Percentiles rank a stretch among this genome's conserved stretches.
These are phyloP conservation scores for Erethizon dorsatum DNA, from an alignment of 2,797 vertebrate genomes.

Conservation along the genomic window DNA sequence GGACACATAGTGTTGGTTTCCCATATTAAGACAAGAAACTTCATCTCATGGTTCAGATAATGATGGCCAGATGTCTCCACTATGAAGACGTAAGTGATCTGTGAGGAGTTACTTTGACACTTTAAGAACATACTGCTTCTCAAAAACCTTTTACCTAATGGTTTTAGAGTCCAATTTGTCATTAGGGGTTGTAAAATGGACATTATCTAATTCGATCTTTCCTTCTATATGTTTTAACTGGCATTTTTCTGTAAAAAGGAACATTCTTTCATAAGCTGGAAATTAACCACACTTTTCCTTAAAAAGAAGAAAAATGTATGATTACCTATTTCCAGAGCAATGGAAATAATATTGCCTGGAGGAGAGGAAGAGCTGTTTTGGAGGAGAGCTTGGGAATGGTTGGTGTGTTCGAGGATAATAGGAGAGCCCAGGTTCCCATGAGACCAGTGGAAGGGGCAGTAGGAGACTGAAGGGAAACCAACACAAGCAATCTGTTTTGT, in stretches of 20 bases:
- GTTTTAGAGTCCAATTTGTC: background rate
- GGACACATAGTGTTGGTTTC: background rate
- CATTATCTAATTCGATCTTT: slow-evolving; percentile 6
- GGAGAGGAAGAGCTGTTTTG: background rate
- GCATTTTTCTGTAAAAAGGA: background rate
- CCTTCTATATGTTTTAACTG: background rate
- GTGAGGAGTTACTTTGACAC: background rate
- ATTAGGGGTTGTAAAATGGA: background rate
- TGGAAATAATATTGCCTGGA: background rate
- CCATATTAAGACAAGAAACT: background rate
- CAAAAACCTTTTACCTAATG: background rate
- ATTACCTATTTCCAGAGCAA: slow-evolving; percentile 24
- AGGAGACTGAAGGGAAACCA: background rate
- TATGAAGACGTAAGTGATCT: background rate
- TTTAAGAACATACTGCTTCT: background rate
- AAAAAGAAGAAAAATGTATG: background rate
- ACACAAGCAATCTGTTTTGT: background rate
- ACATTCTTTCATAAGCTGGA: slow-evolving; percentile 5
- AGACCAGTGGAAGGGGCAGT: background rate
- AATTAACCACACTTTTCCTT: background rate
- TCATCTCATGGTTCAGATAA: background rate
- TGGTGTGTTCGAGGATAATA: background rate
- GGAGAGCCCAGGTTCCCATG: background rate
- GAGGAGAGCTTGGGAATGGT: background rate
- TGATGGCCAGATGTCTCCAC: background rate